Evolutionary conservation across 1,140 invertebrate species (phyloP), one percentile per base, ranked within the genome.

Genomic region (Aphaenogaster floridana): DNA sequence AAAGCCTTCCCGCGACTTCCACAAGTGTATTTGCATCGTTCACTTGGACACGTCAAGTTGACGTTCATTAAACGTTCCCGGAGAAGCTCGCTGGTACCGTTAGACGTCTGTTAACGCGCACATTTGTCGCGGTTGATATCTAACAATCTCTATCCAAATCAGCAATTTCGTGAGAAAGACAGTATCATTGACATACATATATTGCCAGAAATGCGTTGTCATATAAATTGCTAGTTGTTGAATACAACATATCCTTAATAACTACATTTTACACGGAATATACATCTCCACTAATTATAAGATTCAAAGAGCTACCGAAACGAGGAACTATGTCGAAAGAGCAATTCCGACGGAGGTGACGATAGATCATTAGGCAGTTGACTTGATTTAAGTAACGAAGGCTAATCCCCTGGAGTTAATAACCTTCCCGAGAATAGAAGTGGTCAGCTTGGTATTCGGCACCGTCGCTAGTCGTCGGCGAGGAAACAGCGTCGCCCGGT

Each of bases 321-420:
- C 34, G 21, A 72, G 17, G 54, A 71, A 48, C 59, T 1, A 54
- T 11, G 42, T 21, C 39, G 54, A 79, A 79, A 79, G 59, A 79
- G 34, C 36, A 48, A 68, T 79, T 77, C 34, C 63, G 74, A 48
- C 79, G 88, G 74, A 93, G 86, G 90, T 92, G 92, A 89, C 89
- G 92, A 93, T 92, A 85, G 92, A 92, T 93, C 89, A 90, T 93
- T 92, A 90, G 84, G 86, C 91, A 86, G 86, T 92, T 92, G 91
- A 92, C 90, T 92, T 68, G 91, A 84, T 92, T 92, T 89, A 88
- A 92, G 86, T 74, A 89, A 89, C 87, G 81, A 76, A 86, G 77
- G 81, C 86, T 91, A 88, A 90, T 90, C 80, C 85, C 54, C 59
- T 36, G 61, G 71, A 88, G 87, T 92, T 88, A 88, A 92, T 91